Evolutionary conservation across 2,888 invertebrate species (phyloP).

Genomic region (Ornithoptera alexandrae): DNA sequence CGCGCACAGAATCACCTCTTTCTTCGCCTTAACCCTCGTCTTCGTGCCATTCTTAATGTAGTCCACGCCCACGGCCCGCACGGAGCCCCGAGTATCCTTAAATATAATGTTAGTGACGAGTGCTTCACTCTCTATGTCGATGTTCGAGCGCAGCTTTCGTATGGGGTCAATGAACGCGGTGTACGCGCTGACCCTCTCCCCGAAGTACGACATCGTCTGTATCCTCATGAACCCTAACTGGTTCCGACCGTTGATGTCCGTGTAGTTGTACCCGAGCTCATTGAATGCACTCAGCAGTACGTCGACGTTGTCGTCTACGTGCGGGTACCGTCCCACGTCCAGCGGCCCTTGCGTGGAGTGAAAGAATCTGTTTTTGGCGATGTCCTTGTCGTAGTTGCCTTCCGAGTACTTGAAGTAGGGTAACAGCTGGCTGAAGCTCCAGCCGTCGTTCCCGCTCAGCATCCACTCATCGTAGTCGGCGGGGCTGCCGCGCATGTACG

Average conservation of each 20-base stretch:
- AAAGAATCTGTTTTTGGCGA: slow-evolving; percentile 64
- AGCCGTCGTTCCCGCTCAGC: slow-evolving; percentile 65
- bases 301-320: slow-evolving; percentile 70
- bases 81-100: slow-evolving; percentile 45
- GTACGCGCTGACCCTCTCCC: slow-evolving; percentile 70
- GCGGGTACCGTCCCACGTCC: slow-evolving; percentile 68
- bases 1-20: slow-evolving; percentile 68
- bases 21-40: slow-evolving; percentile 48
- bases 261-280: slow-evolving; percentile 71
- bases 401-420: slow-evolving; percentile 75
- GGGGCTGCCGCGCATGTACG: slow-evolving; percentile 70
- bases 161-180: slow-evolving; percentile 72
- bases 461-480: slow-evolving; percentile 75
- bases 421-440: slow-evolving; percentile 63
- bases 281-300: slow-evolving; percentile 65
- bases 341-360: slow-evolving; percentile 72
- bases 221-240: slow-evolving; percentile 72
- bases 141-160: slow-evolving; percentile 59
- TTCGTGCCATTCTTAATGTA: slow-evolving; percentile 70
- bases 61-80: slow-evolving; percentile 57
- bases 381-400: slow-evolving; percentile 73
- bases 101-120: slow-evolving; percentile 65
- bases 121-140: slow-evolving; percentile 63
- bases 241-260: slow-evolving; percentile 68
- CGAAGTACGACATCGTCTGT: slow-evolving; percentile 70